Base-by-base conservation (phyloP, 2,888 invertebrate species). In the Heliconius ethilla region DNA sequence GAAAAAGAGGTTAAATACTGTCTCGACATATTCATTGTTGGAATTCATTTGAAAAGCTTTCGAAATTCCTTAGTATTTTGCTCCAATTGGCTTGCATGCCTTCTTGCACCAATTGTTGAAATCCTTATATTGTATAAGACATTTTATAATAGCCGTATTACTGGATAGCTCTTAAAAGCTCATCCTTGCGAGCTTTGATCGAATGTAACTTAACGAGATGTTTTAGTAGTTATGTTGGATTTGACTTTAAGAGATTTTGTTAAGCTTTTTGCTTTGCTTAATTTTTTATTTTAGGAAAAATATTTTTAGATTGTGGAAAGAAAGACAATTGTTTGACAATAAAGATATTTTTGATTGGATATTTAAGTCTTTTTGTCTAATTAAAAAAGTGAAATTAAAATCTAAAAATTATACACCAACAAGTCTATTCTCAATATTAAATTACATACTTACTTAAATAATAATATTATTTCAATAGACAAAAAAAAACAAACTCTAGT, bases 81-180 rank as follows among this genome's bases (percentile, higher is more conserved):
- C 77, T 74, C 77, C 77, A 77, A 77, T 77, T 77, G 77, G 77
- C 77, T 67, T 72, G 65, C 78, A 78, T 66, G 78, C 70, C 45
- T 78, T 70, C 75, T 78, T 75, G 78, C 70, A 75, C 75, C 75
- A 70, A 78, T 78, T 78, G 78, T 78, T 66, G 45, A 70, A 40
- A 70, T 78, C 78, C 78, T 77, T 77, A 77, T 59, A 77, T 74
- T 77, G 62, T 66, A 62, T 40, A 59, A 67, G 67, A 66, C 66
- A 77, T 77, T 77, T 77, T 74, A 77, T 74, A 74, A 75, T 78
- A 78, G 63, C 55, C 78, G 62, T 55, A 66, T 70, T 75, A 75
- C 55, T 62, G 70, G 62, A 70, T 29, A 70, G 65, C 45, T 70
- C 62, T 40, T 59, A 29, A 5, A 66, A 59, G 65, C 70, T 70